Evolutionary conservation across 1,140 invertebrate genomes (phyloP).

Genomic region (Drosophila pandora): DNA sequence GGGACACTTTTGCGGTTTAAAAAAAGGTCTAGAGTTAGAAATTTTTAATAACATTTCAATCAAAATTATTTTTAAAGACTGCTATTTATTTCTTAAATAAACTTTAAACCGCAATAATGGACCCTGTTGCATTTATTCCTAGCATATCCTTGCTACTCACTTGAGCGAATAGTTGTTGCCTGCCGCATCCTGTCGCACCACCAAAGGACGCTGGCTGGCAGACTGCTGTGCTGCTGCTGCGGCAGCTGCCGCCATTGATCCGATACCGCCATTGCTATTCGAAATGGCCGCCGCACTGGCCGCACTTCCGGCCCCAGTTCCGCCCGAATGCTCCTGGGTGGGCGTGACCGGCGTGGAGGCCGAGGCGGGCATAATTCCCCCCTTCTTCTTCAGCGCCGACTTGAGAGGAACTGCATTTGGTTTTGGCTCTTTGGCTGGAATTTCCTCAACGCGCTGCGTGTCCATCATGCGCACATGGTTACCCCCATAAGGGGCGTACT

Average conservation of each 20-base stretch:
- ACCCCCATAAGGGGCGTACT: slow-evolving; percentile 83
- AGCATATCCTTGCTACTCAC: slow-evolving; percentile 82
- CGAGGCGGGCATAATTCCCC: slow-evolving; percentile 83
- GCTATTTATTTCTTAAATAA: not conserved
- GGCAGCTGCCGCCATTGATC: slow-evolving; percentile 70
- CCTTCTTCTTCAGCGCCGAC: slow-evolving; percentile 95
- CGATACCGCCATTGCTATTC: slow-evolving; percentile 72
- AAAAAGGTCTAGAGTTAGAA: too few species aligned
- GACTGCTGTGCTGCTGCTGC: slow-evolving; percentile 72
- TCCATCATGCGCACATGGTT: slow-evolving; percentile 88
- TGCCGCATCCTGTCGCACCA: slow-evolving; percentile 87
- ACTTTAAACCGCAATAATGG: not conserved
- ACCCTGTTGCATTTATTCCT: not conserved
- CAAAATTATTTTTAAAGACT: too few species aligned
- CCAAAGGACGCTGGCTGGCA: slow-evolving; percentile 85
- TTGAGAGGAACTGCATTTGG: slow-evolving; percentile 95
- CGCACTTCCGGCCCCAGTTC: slow-evolving; percentile 30
- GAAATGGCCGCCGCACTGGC: slow-evolving; percentile 65
- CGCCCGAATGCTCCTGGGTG: slow-evolving; percentile 87
- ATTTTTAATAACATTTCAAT: not conserved
- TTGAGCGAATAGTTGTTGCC: slow-evolving; percentile 86
- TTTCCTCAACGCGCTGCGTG: slow-evolving; percentile 93
- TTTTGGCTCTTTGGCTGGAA: slow-evolving; percentile 94
- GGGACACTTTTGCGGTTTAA: not conserved
- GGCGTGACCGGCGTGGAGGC: slow-evolving; percentile 86